phyloP scores from a whole-genome alignment of 2,797 vertebrate genomes.

The Nyctibius grandis region DNA sequence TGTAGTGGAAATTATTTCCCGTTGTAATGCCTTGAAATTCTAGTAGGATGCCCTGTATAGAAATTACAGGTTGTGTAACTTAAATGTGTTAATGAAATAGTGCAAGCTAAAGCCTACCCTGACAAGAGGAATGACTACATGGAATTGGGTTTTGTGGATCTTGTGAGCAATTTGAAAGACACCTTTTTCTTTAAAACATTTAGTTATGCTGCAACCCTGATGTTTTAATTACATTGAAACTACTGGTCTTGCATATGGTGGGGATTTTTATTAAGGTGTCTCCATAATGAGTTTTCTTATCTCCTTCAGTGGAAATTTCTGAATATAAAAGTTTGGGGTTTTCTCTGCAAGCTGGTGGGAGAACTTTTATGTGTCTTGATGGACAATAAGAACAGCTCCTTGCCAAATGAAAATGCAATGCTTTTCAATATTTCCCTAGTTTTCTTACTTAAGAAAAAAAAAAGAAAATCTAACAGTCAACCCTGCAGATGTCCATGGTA shows the following conservation, averaged over 20 bases:
- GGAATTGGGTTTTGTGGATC: not conserved
- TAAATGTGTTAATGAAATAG: not conserved
- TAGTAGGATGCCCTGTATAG: not conserved
- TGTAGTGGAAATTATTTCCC: not conserved
- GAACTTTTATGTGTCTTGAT: not conserved
- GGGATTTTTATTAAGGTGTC: not conserved
- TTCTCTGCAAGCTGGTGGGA: not conserved
- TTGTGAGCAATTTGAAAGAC: not conserved
- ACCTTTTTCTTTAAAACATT: not conserved
- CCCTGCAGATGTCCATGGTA: rapidly evolving
- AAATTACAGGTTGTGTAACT: not conserved
- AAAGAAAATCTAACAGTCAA: not conserved
- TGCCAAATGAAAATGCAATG: not conserved
- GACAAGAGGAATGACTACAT: not conserved
- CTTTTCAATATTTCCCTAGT: not conserved
- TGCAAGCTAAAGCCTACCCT: not conserved
- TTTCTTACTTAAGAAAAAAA: not conserved
- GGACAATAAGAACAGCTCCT: not conserved
- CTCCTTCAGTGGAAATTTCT: not conserved
- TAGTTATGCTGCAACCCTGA: rapidly evolving
- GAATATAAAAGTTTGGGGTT: not conserved
- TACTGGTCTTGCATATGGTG: no score
- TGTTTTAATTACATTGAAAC: not conserved
- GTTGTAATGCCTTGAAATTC: not conserved
- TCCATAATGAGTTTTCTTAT: not conserved